Evolutionary conservation across 2,888 invertebrate genomes (phyloP).

Genomic region (Congeria kusceri): DNA sequence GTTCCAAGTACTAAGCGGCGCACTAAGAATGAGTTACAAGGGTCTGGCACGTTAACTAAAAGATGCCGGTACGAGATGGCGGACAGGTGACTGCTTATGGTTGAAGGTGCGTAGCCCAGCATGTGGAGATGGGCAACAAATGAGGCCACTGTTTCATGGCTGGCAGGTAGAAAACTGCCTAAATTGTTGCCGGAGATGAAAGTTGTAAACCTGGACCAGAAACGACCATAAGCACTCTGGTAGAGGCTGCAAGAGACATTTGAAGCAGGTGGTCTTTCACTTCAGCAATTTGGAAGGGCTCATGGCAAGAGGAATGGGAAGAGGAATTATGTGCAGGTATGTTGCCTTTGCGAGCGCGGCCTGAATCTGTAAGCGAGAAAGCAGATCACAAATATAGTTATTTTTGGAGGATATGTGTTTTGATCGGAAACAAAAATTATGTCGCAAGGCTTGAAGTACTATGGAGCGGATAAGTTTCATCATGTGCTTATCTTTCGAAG

Average conservation of each 20-base stretch:
- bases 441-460: slow-evolving; percentile 22
- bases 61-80: slow-evolving; percentile 37
- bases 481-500: slow-evolving; percentile 35
- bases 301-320: slow-evolving; percentile 25
- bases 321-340: slow-evolving; percentile 18
- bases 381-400: slow-evolving; percentile 34
- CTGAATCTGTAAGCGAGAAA: slow-evolving; percentile 38
- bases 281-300: slow-evolving; percentile 14
- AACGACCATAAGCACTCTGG: slow-evolving; percentile 11
- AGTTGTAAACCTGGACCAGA: slow-evolving; percentile 15
- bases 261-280: slow-evolving; percentile 7
- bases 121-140: slow-evolving; percentile 31
- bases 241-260: not conserved
- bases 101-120: slow-evolving; percentile 5
- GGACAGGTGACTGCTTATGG: slow-evolving; percentile 40
- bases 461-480: slow-evolving; percentile 41
- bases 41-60: slow-evolving; percentile 6
- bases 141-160: slow-evolving; percentile 2
- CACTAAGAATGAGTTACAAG: slow-evolving; percentile 7
- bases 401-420: slow-evolving; percentile 23
- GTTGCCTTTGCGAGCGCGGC: slow-evolving; percentile 22
- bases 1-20: slow-evolving; percentile 21
- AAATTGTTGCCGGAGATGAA: not conserved
- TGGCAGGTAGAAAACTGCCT: slow-evolving; percentile 9
- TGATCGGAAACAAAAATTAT: slow-evolving; percentile 33